These are phyloP conservation scores for Hypanus sabinus DNA, from an alignment of 2,113 vertebrate species.

Conservation along the genomic window DNA sequence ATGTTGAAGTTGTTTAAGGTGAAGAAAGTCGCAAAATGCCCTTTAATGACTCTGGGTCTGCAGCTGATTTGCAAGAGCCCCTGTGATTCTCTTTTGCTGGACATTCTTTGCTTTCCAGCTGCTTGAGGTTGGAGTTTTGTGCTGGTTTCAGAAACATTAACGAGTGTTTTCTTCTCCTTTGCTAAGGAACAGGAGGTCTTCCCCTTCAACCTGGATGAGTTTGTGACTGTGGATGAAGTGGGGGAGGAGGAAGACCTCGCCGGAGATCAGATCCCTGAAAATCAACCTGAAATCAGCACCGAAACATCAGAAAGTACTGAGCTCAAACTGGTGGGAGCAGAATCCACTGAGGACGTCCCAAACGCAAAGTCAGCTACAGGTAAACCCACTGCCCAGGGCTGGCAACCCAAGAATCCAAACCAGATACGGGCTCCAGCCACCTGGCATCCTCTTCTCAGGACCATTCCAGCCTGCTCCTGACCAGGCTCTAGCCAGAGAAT, in stretches of 20 bases:
- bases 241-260: constrained; percentile 54
- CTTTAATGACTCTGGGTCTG: background rate
- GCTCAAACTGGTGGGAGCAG: background rate
- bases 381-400: background rate
- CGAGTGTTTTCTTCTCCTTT: background rate
- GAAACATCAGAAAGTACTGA: background rate
- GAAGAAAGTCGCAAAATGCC: background rate
- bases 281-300: constrained; percentile 43
- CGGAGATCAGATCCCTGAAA: constrained; percentile 38
- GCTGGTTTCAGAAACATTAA: background rate
- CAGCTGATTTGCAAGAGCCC: background rate
- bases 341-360: background rate
- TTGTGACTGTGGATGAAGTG: constrained; percentile 79
- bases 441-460: background rate
- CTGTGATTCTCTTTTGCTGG: background rate
- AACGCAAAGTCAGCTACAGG: background rate
- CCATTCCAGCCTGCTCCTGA: too few relatives aligned
- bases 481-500: too few relatives aligned
- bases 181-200: constrained; percentile 56
- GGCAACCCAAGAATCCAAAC: background rate
- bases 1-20: background rate
- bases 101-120: background rate
- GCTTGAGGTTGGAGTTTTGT: background rate
- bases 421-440: background rate
- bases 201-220: constrained; percentile 73